Evolutionary conservation across 2,113 vertebrate genomes (phyloP).

Genomic region (Solea solea): DNA sequence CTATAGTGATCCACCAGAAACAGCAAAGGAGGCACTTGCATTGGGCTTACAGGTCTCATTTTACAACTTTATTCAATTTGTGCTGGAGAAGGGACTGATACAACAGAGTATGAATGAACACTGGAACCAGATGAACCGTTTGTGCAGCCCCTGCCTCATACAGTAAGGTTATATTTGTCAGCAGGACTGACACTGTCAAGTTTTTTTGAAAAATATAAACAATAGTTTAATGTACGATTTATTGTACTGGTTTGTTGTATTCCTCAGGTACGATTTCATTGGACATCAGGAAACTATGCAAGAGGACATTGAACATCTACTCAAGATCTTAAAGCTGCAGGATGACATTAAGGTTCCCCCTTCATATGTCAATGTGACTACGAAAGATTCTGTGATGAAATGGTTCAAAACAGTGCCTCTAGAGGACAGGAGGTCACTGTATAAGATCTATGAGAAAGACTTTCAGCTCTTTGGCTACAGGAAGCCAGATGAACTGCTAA

Average conservation of each 20-base stretch:
- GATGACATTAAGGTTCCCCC: slow-evolving; percentile 30
- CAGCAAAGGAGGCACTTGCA: not conserved
- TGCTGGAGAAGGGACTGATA: slow-evolving; percentile 30
- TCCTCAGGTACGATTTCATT: slow-evolving; percentile 54
- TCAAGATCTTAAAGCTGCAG: slow-evolving; percentile 23
- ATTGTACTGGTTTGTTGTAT: not conserved
- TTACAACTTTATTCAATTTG: slow-evolving; percentile 53
- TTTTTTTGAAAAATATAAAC: no score
- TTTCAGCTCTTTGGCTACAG: slow-evolving; percentile 54
- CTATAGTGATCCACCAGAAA: not conserved
- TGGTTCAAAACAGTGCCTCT: slow-evolving; percentile 42
- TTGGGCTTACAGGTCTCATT: not conserved
- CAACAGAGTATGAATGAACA: not conserved
- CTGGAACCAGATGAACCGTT: slow-evolving; percentile 54
- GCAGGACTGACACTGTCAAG: no score
- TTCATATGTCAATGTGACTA: slow-evolving; percentile 19
- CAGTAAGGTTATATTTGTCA: slow-evolving; percentile 25
- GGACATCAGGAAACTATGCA: slow-evolving; percentile 55
- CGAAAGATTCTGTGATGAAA: not conserved
- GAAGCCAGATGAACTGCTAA: slow-evolving; percentile 5
- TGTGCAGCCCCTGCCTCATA: slow-evolving; percentile 55
- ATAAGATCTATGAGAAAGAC: slow-evolving; percentile 40
- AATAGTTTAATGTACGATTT: no score
- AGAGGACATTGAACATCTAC: slow-evolving; percentile 29
- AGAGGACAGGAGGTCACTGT: slow-evolving; percentile 50